These are phyloP conservation scores for Pitta sordida DNA, from an alignment of 2,113 vertebrate genomes.

Conservation along the genomic window DNA sequence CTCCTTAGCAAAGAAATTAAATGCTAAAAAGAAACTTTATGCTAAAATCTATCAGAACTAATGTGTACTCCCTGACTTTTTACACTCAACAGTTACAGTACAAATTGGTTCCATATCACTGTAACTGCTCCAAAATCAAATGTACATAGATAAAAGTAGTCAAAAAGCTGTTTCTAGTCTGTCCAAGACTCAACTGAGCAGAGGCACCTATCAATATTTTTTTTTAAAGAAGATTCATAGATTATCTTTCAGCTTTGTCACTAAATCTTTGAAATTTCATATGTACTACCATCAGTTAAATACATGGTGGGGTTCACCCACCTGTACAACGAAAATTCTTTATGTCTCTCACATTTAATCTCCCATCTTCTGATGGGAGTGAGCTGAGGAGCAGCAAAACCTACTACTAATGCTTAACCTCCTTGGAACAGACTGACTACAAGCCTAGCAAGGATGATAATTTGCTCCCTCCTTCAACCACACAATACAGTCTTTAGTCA, in stretches of 20 bases:
- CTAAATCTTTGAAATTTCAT: background rate
- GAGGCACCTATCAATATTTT: background rate
- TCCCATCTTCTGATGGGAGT: background rate
- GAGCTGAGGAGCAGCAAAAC: background rate
- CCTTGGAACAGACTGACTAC: slow-evolving; percentile 49
- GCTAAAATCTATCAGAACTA: background rate
- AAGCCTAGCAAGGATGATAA: slow-evolving; percentile 62
- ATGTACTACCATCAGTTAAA: background rate
- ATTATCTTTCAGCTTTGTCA: background rate
- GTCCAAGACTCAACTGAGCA: background rate
- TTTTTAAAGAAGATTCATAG: background rate
- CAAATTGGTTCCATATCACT: background rate
- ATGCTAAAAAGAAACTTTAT: no score
- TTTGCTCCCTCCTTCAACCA: slow-evolving; percentile 67
- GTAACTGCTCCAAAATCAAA: background rate
- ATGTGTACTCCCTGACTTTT: background rate
- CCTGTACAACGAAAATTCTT: background rate
- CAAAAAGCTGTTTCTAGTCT: background rate
- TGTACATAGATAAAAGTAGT: background rate
- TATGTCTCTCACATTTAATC: background rate
- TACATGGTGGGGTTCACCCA: background rate
- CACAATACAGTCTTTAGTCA: slow-evolving; percentile 77
- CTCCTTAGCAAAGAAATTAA: background rate
- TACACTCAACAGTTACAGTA: background rate
- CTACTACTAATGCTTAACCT: slow-evolving; percentile 41